phyloP scores from a whole-genome alignment of 2,113 vertebrate genomes.

The Heloderma charlesbogerti region DNA sequence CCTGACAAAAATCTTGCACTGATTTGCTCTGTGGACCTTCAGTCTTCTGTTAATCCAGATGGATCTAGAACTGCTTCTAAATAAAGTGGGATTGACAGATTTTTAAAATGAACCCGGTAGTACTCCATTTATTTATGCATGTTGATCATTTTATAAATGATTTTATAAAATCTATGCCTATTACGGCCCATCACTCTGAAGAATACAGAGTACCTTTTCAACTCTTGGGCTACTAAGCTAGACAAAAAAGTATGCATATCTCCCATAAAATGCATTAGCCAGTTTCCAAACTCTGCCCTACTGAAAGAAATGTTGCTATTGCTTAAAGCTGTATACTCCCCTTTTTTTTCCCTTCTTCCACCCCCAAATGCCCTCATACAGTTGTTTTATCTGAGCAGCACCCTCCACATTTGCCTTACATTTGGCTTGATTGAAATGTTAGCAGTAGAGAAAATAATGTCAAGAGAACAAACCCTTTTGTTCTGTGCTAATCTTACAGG shows the following conservation, averaged over 20 bases:
- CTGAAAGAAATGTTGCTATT: background rate
- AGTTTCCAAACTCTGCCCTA: background rate
- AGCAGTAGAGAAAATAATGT: background rate
- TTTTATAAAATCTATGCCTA: conserved; percentile 10
- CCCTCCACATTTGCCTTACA: background rate
- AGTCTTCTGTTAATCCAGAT: background rate
- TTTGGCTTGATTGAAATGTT: background rate
- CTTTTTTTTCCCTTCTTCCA: background rate
- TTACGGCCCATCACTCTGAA: background rate
- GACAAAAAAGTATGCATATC: background rate
- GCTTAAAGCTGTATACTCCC: background rate
- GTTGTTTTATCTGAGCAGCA: background rate
- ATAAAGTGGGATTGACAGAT: background rate
- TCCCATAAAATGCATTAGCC: background rate
- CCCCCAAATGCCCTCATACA: background rate
- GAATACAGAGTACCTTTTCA: background rate
- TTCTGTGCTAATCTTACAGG: background rate
- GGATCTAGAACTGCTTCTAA: conserved; percentile 24
- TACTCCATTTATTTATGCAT: background rate
- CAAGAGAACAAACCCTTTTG: background rate
- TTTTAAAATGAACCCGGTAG: conserved; percentile 24
- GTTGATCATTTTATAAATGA: conserved; percentile 9
- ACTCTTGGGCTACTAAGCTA: background rate
- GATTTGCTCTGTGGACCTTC: conserved; percentile 1
- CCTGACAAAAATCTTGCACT: background rate